Evolutionary conservation across 2,113 vertebrate species (phyloP).

Genomic region (Vombatus ursinus): DNA sequence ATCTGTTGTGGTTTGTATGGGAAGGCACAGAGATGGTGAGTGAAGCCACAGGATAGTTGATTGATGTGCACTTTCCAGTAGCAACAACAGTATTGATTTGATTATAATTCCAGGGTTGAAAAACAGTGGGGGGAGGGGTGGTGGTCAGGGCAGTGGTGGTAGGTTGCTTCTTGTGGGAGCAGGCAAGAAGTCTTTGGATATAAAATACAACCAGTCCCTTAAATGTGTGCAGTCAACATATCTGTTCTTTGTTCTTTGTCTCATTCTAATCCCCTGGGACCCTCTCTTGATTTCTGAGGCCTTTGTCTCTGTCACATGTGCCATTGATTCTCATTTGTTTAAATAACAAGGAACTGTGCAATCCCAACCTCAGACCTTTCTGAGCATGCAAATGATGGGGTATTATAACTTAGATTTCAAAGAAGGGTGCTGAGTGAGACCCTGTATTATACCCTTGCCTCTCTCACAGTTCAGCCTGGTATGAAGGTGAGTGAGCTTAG

Average conservation of each 20-base stretch:
- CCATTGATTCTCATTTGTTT: slow-evolving; percentile 1
- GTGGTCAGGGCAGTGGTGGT: background rate
- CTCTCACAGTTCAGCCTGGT: background rate
- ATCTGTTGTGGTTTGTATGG: background rate
- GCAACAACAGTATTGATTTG: background rate
- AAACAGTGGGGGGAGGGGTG: background rate
- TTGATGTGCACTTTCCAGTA: background rate
- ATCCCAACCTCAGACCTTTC: background rate
- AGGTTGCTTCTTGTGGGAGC: background rate
- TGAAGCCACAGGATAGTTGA: background rate
- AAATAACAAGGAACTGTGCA: background rate
- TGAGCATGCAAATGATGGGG: background rate
- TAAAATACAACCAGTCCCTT: background rate
- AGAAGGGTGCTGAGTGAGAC: background rate
- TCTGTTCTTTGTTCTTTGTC: background rate
- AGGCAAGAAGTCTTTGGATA: background rate
- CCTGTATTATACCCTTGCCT: background rate
- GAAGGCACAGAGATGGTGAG: background rate
- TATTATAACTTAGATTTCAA: background rate
- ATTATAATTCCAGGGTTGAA: background rate
- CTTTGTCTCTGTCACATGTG: background rate
- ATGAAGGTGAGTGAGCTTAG: background rate
- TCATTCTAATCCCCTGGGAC: background rate
- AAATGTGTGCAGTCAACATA: background rate
- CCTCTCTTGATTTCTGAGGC: background rate